phyloP scores from a whole-genome alignment of 2,888 invertebrate species.

The Troilus luridus region DNA sequence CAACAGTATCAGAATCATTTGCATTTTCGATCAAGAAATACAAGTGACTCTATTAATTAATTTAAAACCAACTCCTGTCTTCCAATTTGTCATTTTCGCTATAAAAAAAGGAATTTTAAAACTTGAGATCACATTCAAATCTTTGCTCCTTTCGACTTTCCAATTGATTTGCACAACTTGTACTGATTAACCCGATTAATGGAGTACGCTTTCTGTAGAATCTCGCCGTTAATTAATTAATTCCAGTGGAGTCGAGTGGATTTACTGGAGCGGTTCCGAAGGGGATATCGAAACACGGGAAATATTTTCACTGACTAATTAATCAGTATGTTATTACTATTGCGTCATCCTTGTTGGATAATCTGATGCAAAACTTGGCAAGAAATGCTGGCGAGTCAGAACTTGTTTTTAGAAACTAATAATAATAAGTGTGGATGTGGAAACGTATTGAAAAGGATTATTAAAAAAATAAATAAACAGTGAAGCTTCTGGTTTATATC shows the following conservation, averaged over 20 bases:
- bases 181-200: neutral
- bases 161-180: neutral
- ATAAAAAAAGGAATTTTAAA: too few species aligned
- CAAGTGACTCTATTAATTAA: too few species aligned
- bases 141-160: neutral
- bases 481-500: too few species aligned
- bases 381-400: too few species aligned
- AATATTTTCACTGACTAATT: conserved; percentile 6
- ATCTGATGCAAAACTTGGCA: neutral
- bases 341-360: neutral
- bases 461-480: too few species aligned
- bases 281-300: neutral
- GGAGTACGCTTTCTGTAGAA: neutral
- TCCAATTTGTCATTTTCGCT: too few species aligned
- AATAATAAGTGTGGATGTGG: too few species aligned
- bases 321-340: neutral
- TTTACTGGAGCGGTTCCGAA: neutral
- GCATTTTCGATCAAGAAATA: too few species aligned
- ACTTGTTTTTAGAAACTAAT: too few species aligned
- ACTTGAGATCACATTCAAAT: neutral
- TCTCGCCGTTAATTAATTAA: neutral
- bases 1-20: too few species aligned
- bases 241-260: neutral
- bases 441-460: too few species aligned
- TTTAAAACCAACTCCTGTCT: too few species aligned